Base-by-base conservation (phyloP, 2,888 invertebrate genomes). In the Mythimna vitellina region DNA sequence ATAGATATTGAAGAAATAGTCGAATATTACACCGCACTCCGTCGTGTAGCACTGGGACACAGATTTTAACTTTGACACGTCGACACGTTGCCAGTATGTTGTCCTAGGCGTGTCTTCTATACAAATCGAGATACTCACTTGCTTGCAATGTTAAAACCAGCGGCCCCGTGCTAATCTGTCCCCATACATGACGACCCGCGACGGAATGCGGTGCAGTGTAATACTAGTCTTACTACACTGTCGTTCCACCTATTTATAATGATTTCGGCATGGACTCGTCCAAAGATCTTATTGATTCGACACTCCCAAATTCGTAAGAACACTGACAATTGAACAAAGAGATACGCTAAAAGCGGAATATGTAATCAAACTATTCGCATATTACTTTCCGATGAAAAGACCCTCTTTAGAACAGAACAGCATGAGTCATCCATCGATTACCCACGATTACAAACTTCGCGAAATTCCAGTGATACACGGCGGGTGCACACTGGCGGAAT, bases 401-500 rank as follows among this genome's bases (percentile, higher is more conserved):
- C 32, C 46, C 35, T 64, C 25, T 53, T 29, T 51, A 61, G 14
- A 67, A 60, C 22, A 54, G 17, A n/a, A 54, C 63, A 66, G n/a
- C 65, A 49, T 53, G 62, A 60, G 42, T 46, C 35, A 57, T 57
- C 17, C 63, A 70, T 78, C 73, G 66, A 82, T 80, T 67, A 76
- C 63, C 32, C 46, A 14, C 72, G 71, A 72, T 76, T 71, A 68
- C 67, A 68, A 80, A 83, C 57, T 82, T 80, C 42, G 46, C 65
- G 22, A 69, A 74, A 67, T 65, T 61, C 65, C 35, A 35, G 56
- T 65, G 53, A 65, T 65, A 66, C 63, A 80, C 62, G 61, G 61
- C 66, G 46, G 46, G 73, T 25, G 49, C 58, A 68, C 73, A 76
- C 76, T 70, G 29, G 62, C 83, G 25, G 81, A 82, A 83, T 82